Evolutionary conservation across 1,140 invertebrate species (phyloP).

Genomic region (Drosophila baimaii): DNA sequence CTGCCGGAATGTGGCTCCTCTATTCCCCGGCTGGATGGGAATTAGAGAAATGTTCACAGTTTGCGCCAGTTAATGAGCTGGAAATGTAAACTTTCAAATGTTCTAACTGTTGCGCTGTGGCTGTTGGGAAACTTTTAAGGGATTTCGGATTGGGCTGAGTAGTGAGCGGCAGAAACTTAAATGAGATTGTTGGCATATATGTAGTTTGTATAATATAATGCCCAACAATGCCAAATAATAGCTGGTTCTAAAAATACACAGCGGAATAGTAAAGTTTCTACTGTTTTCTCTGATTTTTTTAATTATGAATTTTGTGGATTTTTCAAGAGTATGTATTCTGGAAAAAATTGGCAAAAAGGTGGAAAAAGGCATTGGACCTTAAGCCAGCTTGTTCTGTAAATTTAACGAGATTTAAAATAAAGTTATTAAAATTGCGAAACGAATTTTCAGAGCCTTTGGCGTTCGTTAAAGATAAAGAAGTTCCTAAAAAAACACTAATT

Average conservation of each 20-base stretch:
- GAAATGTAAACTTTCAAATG: conserved; percentile 68
- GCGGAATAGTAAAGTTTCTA: background rate
- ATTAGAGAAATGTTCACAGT: conserved; percentile 57
- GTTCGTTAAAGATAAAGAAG: background rate
- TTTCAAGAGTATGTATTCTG: background rate
- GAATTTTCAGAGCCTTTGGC: too few relatives aligned
- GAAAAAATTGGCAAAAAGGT: background rate
- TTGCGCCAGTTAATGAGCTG: conserved; percentile 76
- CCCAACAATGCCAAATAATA: conserved; percentile 6
- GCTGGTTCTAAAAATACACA: background rate
- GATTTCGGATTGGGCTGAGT: conserved; percentile 20
- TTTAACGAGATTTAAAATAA: background rate
- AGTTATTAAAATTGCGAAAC: background rate
- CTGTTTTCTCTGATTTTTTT: background rate
- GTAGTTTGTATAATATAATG: conserved; percentile 3
- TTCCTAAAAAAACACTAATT: too few relatives aligned
- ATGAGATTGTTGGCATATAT: conserved; percentile 9
- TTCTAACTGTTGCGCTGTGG: conserved; percentile 40
- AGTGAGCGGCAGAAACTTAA: conserved; percentile 17
- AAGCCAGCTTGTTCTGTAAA: background rate
- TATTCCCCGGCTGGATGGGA: conserved; percentile 19
- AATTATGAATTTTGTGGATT: background rate
- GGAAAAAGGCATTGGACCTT: too few relatives aligned
- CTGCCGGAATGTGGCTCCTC: conserved; percentile 12
- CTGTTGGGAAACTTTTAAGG: conserved; percentile 30